Evolutionary conservation across 2,888 invertebrate genomes (phyloP), one percentile per base, ranked within the genome.

Genomic region (Temnothorax rugatulus): DNA sequence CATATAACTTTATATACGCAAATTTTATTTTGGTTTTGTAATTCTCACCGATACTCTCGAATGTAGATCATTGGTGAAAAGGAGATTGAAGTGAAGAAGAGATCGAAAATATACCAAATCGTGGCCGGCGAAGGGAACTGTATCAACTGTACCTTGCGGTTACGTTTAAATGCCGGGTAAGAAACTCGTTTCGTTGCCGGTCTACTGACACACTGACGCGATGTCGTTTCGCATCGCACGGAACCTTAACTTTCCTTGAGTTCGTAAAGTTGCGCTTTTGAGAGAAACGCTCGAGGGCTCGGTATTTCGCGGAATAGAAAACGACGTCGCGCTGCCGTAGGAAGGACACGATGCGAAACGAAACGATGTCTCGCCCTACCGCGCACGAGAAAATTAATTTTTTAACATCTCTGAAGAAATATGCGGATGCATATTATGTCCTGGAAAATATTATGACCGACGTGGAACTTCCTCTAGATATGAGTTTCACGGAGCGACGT

Each of bases 181-280:
- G 86, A 91, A 92, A 92, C 90, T 84, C 84, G 91, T 92, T 92
- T 79, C 74, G 66, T 77, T 61, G 86, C 81, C 87, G 91, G 88
- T 91, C 90, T 89, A 90, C 92, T 91, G 92, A 91, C 92, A 92
- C 90, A 92, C 91, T 91, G 89, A 74, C 87, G 87, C 83, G 66
- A 82, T 52, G 86, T 73, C 66, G 73, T 84, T 68, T 75, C 64
- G 59, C 82, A 66, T 74, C 63, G 54, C 71, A 38, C 76, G 85
- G 69, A 77, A 83, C 75, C 83, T 87, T 82, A 85, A 91, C 91
- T 91, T 91, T 90, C 90, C 82, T 86, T 86, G 86, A 52, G 81
- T 66, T 86, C 84, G 89, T 87, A 82, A 87, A 88, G 77, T 85
- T 76, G 64, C 83, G 68, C 85, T 87, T 89, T 88, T 76, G 68